Evolutionary conservation across 2,113 vertebrate genomes (phyloP), one percentile per base, ranked within the genome.

Genomic region (Semnornis frantzii): DNA sequence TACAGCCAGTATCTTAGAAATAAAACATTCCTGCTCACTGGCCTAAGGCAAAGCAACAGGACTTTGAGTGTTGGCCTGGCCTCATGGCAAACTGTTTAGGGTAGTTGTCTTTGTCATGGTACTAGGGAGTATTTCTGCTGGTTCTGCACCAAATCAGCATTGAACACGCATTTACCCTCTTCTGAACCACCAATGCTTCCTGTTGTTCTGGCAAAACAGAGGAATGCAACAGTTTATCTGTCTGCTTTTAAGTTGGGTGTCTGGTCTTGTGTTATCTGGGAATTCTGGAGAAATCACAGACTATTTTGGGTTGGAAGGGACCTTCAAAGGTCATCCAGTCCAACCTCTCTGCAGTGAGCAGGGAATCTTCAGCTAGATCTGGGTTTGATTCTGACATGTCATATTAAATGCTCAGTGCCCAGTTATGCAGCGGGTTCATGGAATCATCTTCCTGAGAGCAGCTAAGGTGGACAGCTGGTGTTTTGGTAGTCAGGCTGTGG

Each of bases 121-220:
- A 20, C 65, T 27, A 64, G 77, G 62, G 59, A 69, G 48, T 30
- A 16, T 89, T 82, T 91, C 37, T 68, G 54, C 46, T 33, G 59
- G 7, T 6, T 52, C 16, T 60, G 50, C 66, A 19, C 48, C 5
- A 0, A 50, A 18, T 54, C 23, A 8, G 6, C 1, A 0, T 46
- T 62, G 37, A 64, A 52, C 14, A 1, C 14, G 7, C 16, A 12
- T 5, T 60, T 46, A 46, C 24, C 44, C 14, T 44, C 23, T 25
- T 79, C 27, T 39, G 59, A 62, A 39, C 16, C 52, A 28, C 31
- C 4, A 1, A 21, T 19, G 25, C 37, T 73, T 79, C 16, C 20
- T 66, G 58, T 39, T 52, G 46, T 76, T 89, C 13, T 25, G 33
- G 31, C 44, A 58, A 66, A 39, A 88, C 52, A n/a, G 28, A 60